These are phyloP conservation scores for Morus bassanus DNA, from an alignment of 2,797 vertebrate genomes.

Conservation along the genomic window DNA sequence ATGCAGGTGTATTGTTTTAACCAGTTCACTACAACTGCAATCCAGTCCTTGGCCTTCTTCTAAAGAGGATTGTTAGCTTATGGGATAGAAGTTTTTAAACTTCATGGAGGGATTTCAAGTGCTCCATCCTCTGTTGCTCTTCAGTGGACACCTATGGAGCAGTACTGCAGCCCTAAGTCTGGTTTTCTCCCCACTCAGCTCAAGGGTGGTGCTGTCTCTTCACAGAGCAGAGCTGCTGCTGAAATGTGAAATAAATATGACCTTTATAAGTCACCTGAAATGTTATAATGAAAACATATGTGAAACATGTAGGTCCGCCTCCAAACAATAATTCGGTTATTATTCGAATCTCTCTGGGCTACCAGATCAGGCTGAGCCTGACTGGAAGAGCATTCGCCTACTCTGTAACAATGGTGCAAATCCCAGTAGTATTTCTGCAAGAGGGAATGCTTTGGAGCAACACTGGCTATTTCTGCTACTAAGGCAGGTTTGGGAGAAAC, in stretches of 20 bases:
- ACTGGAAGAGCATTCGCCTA: not conserved
- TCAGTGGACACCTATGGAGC: not conserved
- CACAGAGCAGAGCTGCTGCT: not conserved
- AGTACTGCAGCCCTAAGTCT: not conserved
- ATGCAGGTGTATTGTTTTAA: not conserved
- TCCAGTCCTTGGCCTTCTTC: not conserved
- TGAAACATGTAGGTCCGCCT: not conserved
- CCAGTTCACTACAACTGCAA: not conserved
- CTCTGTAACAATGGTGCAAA: not conserved
- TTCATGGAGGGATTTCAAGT: not conserved
- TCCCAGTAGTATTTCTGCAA: not conserved
- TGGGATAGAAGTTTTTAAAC: not conserved
- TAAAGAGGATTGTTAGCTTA: not conserved
- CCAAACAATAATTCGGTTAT: not conserved
- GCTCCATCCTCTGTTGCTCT: not conserved
- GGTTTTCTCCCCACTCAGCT: not conserved
- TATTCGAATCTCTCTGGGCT: not conserved
- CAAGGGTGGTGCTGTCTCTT: not conserved
- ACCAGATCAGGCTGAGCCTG: not conserved
- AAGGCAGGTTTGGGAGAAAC: constrained; percentile 25
- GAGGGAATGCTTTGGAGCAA: not conserved
- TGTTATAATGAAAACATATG: not conserved
- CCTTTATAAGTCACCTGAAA: not conserved
- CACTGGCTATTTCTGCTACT: not conserved
- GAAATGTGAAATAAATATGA: not conserved